These are phyloP conservation scores for Boloria selene DNA, from an alignment of 2,888 invertebrate genomes.

Conservation along the genomic window DNA sequence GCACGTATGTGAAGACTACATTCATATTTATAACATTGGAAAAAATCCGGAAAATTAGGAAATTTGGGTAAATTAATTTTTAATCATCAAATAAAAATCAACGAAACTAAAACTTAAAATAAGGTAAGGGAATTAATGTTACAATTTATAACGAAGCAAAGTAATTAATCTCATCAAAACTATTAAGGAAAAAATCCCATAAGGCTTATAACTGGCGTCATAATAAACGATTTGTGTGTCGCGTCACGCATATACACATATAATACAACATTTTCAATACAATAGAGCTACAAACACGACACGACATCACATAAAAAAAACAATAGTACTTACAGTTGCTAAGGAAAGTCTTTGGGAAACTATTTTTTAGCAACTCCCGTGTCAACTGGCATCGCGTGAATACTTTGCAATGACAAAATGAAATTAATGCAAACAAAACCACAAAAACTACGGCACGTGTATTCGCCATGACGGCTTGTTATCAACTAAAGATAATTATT, in stretches of 20 bases:
- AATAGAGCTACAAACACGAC: slow-evolving; percentile 27
- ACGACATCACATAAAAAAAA: slow-evolving; percentile 5
- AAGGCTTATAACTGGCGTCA: slow-evolving; percentile 24
- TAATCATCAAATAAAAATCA: no score
- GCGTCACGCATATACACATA: slow-evolving; percentile 28
- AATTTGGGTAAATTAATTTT: no score
- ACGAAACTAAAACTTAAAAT: no score
- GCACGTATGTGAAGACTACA: no score
- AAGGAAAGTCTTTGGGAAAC: slow-evolving; percentile 85
- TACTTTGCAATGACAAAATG: slow-evolving; percentile 74
- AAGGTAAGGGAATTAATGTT: no score
- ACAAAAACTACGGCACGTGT: slow-evolving; percentile 54
- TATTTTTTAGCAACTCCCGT: slow-evolving; percentile 84
- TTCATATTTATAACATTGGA: no score
- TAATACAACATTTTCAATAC: slow-evolving; percentile 36
- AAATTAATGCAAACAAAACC: slow-evolving; percentile 51
- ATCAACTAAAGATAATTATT: slow-evolving; percentile 53
- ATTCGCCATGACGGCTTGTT: slow-evolving; percentile 53
- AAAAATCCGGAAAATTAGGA: no score
- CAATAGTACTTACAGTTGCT: slow-evolving; percentile 85
- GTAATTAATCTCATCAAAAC: slow-evolving; percentile 23
- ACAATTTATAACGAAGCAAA: not conserved
- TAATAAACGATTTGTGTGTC: slow-evolving; percentile 28
- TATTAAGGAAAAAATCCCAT: slow-evolving; percentile 4
- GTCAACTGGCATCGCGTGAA: slow-evolving; percentile 87